Conservation (phyloP, 1,140 invertebrate species). For the Berghia stephanieae region DNA sequence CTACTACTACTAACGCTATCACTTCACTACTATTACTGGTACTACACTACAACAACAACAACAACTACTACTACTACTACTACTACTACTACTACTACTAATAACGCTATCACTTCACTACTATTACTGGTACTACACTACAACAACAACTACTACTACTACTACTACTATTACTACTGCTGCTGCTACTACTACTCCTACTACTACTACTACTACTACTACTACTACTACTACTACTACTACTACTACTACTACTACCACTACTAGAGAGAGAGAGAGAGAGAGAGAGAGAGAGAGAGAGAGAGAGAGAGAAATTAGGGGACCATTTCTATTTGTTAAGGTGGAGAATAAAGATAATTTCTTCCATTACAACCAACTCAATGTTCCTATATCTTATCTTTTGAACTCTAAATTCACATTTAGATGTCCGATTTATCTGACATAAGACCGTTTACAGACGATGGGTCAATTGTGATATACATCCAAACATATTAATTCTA, state of each 20-base stretch:
- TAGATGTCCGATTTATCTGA: too few relatives aligned
- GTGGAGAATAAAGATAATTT: too few relatives aligned
- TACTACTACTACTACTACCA: conserved; percentile 1
- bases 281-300: neutral
- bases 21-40: neutral
- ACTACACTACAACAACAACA: neutral
- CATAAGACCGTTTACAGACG: too few relatives aligned
- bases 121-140: conserved; percentile 4
- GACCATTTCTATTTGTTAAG: too few relatives aligned
- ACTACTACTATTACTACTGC: conserved; percentile 10
- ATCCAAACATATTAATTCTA: too few relatives aligned
- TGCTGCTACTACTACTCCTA: neutral
- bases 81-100: neutral
- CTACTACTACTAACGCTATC: neutral
- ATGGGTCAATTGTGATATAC: too few relatives aligned
- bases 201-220: neutral
- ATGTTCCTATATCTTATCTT: too few relatives aligned
- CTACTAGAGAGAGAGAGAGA: neutral
- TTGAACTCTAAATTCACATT: too few relatives aligned
- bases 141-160: conserved; percentile 7
- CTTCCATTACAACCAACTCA: too few relatives aligned
- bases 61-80: neutral
- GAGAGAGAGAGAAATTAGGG: neutral
- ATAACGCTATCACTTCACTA: neutral
- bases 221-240: neutral